Percentiles rank a stretch among this genome's conserved stretches.
Evolutionary conservation across 2,113 vertebrate genomes (phyloP).

Genomic region (Orthonyx spaldingii): DNA sequence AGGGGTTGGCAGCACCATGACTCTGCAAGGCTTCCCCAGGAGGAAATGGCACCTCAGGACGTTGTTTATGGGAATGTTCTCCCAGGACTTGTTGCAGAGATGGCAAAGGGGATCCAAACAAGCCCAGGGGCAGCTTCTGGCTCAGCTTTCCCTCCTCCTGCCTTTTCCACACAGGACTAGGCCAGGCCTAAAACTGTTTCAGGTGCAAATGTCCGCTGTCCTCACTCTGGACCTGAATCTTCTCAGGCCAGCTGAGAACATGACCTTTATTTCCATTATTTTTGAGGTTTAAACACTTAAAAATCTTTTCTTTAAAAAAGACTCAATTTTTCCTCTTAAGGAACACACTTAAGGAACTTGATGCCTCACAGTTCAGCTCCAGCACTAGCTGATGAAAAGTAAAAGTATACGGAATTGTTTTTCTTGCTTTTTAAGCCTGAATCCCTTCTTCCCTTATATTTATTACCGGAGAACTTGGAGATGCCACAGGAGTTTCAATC

Average conservation of each 20-base stretch:
- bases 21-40: accelerated
- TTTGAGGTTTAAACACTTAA: background rate
- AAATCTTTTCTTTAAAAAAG: background rate
- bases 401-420: background rate
- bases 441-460: background rate
- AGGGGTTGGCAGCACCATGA: background rate
- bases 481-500: background rate
- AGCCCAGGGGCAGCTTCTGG: background rate
- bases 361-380: background rate
- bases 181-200: background rate
- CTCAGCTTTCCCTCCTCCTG: background rate
- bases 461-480: background rate
- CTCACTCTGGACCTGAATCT: background rate
- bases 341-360: accelerated
- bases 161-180: background rate
- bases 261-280: background rate
- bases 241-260: background rate
- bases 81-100: accelerated
- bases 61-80: background rate
- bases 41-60: background rate
- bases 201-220: background rate
- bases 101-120: background rate
- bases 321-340: background rate
- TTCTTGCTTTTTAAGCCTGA: background rate
- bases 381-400: background rate